Conservation (phyloP, 2,888 invertebrate genomes). For the Cephus sareptanus region DNA sequence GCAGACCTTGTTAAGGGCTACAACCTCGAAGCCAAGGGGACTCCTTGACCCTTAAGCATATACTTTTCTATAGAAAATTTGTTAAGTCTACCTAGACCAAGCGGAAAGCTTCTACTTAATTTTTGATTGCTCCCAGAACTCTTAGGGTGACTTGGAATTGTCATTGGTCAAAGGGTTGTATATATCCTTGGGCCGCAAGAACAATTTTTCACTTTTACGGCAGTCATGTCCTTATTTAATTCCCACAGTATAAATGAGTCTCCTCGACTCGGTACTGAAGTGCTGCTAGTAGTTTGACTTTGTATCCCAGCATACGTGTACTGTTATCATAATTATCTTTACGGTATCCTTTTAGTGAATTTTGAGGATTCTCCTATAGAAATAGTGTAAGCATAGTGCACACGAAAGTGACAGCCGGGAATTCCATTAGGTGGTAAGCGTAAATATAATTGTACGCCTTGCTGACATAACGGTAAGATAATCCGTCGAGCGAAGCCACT, state of each 20-base stretch:
- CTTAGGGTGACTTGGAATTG: background rate
- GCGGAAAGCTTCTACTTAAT: background rate
- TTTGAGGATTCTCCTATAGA: background rate
- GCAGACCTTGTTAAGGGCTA: constrained; percentile 36
- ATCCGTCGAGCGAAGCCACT: constrained; percentile 59
- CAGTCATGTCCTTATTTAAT: background rate
- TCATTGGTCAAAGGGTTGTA: background rate
- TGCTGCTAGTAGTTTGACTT: background rate
- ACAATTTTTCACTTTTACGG: background rate
- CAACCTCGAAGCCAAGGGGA: constrained; percentile 7
- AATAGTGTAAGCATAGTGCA: background rate
- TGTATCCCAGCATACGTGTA: background rate
- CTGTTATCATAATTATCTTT: background rate
- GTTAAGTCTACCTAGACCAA: background rate
- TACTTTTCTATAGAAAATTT: background rate
- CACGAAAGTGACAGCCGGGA: constrained; percentile 18
- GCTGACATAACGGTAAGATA: constrained; percentile 64
- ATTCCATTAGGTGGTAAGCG: constrained; percentile 59
- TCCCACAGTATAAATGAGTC: background rate
- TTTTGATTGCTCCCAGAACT: background rate
- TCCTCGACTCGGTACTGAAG: background rate
- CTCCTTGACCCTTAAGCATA: background rate
- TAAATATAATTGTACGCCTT: constrained; percentile 59
- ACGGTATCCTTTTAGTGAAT: background rate
- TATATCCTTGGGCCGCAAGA: background rate